Base-by-base conservation (phyloP, 1,140 invertebrate species). In the Venturia canescens region DNA sequence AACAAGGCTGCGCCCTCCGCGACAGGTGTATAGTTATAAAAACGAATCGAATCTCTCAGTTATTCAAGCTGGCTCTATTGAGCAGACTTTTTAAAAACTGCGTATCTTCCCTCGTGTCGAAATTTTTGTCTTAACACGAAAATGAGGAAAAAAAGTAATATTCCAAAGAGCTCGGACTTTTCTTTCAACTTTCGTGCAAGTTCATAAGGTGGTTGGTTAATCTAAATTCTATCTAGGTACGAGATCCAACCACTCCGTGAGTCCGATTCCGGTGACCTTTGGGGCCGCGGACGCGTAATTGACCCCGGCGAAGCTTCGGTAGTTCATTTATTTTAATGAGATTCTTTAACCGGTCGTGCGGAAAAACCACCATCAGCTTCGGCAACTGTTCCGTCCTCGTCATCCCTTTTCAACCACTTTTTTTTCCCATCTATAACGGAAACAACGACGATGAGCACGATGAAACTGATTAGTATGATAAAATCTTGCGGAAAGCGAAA, bases 301-400 rank as follows among this genome's bases (percentile, higher is more conserved):
- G 71, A 78, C 77, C 76, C 53, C 70, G 77, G 63, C 38, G 70
- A 82, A 74, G 80, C 77, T 69, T 78, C 77, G 74, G 80, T 78
- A 81, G 75, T 71, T 70, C 74, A 81, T 81, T 81, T 81, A 81
- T 81, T 72, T 81, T 81, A 81, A 81, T 81, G 67, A 81, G 74
- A 57, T 63, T 67, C 80, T 80, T 76, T 57, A 60, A n/a, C 70
- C 53, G 44, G 71, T 70, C 44, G 50, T 29, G 38, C 60, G 60
- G 23, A 27, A 66, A 66, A 48, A 72, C 23, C 70, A 44, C 71
- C 74, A 80, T 66, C 71, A 53, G 29, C 71, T 15, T 18, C 71
- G 21, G 53, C 18, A 53, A 29, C 48, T 27, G 57, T 29, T 26
- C 26, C 48, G 27, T 13, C 34, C 53, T 63, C 63, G 38, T 76